phyloP scores from a whole-genome alignment of 1,140 invertebrate species.

The Brachystomella parvula region DNA sequence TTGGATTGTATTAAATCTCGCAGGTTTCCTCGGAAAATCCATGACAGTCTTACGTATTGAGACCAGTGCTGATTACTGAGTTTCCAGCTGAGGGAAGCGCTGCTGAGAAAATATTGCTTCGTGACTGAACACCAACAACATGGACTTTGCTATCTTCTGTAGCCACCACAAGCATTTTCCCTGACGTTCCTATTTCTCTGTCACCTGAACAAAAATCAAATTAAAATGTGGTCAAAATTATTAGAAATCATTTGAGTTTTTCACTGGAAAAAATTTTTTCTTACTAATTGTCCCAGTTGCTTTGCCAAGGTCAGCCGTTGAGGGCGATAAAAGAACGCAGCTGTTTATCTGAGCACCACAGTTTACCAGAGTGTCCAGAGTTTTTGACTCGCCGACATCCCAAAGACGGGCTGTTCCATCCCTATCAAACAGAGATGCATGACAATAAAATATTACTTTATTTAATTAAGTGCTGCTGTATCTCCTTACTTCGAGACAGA shows the following conservation, averaged over 20 bases:
- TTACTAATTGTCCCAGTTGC: constrained; percentile 38
- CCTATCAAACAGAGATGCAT: constrained; percentile 39
- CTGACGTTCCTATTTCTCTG: constrained; percentile 55
- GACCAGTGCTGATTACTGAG: constrained; percentile 44
- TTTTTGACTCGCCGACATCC: constrained; percentile 57
- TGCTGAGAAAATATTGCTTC: constrained; percentile 45
- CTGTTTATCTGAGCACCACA: constrained; percentile 47
- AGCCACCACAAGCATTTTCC: constrained; percentile 55
- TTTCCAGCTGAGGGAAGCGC: constrained; percentile 49
- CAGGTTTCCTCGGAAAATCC: too few species aligned
- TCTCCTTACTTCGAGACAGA: constrained; percentile 54
- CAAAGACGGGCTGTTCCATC: constrained; percentile 62
- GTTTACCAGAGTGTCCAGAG: constrained; percentile 49
- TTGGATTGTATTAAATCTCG: too few species aligned
- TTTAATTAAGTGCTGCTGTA: not conserved
- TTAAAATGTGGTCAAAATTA: not conserved
- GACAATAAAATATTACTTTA: not conserved
- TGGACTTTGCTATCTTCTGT: constrained; percentile 56
- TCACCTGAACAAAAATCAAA: constrained; percentile 43
- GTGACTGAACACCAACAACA: constrained; percentile 51
- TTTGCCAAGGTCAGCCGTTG: constrained; percentile 35
- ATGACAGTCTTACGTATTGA: too few species aligned
- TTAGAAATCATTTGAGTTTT: not conserved
- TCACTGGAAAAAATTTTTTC: not conserved
- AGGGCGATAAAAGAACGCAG: constrained; percentile 41